phyloP scores from a whole-genome alignment of 2,888 invertebrate species.

The Euzophera pinguis region DNA sequence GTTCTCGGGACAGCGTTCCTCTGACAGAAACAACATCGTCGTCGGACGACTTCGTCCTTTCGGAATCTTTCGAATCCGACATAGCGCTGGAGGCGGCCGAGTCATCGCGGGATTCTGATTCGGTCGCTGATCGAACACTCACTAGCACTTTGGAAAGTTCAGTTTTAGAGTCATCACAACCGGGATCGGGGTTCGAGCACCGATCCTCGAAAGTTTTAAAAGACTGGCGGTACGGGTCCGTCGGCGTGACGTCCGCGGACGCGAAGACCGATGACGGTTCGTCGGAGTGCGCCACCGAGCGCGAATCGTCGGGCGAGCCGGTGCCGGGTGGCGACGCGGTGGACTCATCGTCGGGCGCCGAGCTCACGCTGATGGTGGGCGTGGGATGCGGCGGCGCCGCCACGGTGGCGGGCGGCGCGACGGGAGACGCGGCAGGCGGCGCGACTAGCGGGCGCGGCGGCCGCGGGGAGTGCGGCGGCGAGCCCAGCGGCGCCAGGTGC shows the following conservation, averaged over 20 bases:
- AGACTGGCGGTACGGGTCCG: conserved; percentile 41
- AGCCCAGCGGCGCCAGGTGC: conserved; percentile 77
- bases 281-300: conserved; percentile 59
- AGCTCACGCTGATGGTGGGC: conserved; percentile 85
- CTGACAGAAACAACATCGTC: conserved; percentile 36
- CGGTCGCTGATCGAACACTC: conserved; percentile 26
- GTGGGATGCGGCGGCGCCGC: conserved; percentile 54
- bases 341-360: conserved; percentile 82
- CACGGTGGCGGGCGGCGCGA: conserved; percentile 46
- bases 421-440: conserved; percentile 43
- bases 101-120: conserved; percentile 36
- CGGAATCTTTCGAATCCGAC: conserved; percentile 38
- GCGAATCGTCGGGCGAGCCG: conserved; percentile 55
- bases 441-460: conserved; percentile 45
- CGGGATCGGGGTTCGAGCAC: conserved; percentile 25
- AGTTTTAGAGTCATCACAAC: conserved; percentile 31
- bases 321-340: conserved; percentile 46
- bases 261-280: conserved; percentile 72
- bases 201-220: conserved; percentile 30
- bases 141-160: conserved; percentile 35
- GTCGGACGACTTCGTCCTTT: conserved; percentile 37
- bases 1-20: conserved; percentile 41
- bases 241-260: conserved; percentile 64
- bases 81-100: conserved; percentile 31
- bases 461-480: conserved; percentile 64